Evolutionary conservation across 2,888 invertebrate species (phyloP), one percentile per base, ranked within the genome.

Genomic region (Lamellibrachia satsuma): DNA sequence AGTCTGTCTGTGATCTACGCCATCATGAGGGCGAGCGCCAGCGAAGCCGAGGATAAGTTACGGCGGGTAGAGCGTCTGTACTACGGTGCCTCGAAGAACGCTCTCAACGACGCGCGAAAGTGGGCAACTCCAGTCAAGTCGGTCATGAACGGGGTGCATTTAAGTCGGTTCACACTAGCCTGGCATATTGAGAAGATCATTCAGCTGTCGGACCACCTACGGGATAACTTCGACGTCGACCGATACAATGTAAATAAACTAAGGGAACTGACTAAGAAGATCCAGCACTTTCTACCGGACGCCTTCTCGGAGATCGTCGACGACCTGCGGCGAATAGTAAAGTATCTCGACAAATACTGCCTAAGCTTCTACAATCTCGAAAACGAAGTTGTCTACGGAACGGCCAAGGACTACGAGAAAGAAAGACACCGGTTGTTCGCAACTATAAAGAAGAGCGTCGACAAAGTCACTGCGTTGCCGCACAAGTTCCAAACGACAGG

Each of bases 321-420:
- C 22, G 93, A 94, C 1, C 95, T 95, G 92, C 93, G 94, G 22
- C 94, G 94, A 75, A 94, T 96, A 52, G 93, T 95, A 15, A 93
- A 94, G 52, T 93, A 94, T 7, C 91, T 95, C 55, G 94, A 94
- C 91, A 96, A 95, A 93, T 96, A 96, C 92, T 96, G 95, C 93
- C 94, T 95, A 11, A 96, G 95, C 93, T 96, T 96, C 92, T 95
- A 95, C 93, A 94, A 95, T 57, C 93, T 94, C 0, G 95, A 95
- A 9, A 11, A 60, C 8, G 93, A 57, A 0, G 93, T 94, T 7
- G 94, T 95, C 90, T 94, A 95, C 52, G 95, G 95, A 92, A 96
- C 96, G 4, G 95, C 95, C 7, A 93, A 94, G 7, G 95, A 95
- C 91, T 96, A 95, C 93, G 95, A 95, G 93, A 94, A 94, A 52